Evolutionary conservation across 2,113 vertebrate genomes (phyloP).

Genomic region (Phalacrocorax brasilianus): DNA sequence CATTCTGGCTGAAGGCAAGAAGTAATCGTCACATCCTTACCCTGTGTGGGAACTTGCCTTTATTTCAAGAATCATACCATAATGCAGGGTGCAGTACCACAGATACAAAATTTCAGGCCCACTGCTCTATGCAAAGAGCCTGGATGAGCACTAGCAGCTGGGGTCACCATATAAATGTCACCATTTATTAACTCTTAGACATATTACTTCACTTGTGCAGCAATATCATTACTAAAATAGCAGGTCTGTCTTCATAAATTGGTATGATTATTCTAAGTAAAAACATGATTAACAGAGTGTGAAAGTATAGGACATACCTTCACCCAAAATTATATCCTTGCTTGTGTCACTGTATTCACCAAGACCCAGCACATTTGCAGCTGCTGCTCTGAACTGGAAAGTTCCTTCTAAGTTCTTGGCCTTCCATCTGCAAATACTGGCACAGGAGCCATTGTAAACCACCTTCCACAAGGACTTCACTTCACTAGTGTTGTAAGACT

Average conservation of each 20-base stretch:
- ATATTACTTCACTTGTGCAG: neutral
- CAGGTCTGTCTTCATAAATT: neutral
- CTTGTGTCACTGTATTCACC: constrained; percentile 73
- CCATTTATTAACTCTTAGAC: neutral
- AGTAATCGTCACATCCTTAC: neutral
- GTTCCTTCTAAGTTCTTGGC: constrained; percentile 63
- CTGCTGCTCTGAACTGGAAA: constrained; percentile 75
- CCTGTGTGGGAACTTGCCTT: neutral
- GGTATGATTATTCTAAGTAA: neutral
- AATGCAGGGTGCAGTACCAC: neutral
- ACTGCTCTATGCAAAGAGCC: neutral
- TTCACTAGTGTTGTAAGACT: constrained; percentile 14
- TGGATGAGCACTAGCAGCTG: neutral
- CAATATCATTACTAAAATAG: neutral
- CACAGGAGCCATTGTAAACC: constrained; percentile 74
- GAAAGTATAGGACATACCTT: constrained; percentile 49
- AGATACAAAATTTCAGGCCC: neutral
- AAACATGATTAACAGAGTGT: neutral
- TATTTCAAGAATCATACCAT: neutral
- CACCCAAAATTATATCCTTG: constrained; percentile 39
- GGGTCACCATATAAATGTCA: neutral
- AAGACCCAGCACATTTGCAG: constrained; percentile 72
- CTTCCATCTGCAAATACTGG: constrained; percentile 72
- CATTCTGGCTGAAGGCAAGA: neutral
- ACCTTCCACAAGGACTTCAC: constrained; percentile 47